Evolutionary conservation across 2,888 invertebrate genomes (phyloP).

Genomic region (Himalopsyche anomala): DNA sequence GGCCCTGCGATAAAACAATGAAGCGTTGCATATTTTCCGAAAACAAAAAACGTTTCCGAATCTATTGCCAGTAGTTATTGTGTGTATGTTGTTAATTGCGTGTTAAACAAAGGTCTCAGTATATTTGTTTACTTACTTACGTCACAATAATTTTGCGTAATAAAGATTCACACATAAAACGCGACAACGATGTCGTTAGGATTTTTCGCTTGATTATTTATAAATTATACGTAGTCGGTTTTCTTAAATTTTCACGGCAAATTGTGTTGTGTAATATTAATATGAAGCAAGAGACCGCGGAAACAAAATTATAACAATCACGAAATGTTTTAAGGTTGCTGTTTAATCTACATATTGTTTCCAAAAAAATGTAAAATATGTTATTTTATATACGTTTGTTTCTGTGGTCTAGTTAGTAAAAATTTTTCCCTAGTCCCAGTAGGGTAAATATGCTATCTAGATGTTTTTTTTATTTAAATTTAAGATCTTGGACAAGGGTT

Average conservation of each 20-base stretch:
- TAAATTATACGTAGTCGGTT: not conserved
- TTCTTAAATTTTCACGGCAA: not conserved
- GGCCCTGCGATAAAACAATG: not conserved
- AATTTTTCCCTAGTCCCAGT: no score
- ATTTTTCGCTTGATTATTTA: not conserved
- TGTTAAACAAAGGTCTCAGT: slow-evolving; percentile 4
- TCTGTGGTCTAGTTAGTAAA: no score
- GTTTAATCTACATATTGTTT: no score
- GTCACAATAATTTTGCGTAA: slow-evolving; percentile 16
- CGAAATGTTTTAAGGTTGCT: no score
- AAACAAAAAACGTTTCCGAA: not conserved
- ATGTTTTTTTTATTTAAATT: no score
- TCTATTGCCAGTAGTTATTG: not conserved
- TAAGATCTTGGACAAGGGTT: no score
- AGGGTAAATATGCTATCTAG: no score
- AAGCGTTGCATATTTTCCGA: slow-evolving; percentile 17
- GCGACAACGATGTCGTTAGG: slow-evolving; percentile 5
- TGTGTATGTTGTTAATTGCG: slow-evolving; percentile 3
- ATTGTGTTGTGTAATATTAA: not conserved
- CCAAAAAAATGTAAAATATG: no score
- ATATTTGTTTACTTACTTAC: not conserved
- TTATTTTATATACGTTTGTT: no score
- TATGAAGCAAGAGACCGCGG: not conserved
- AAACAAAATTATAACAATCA: no score
- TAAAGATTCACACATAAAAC: slow-evolving; percentile 17